Conservation (phyloP, 2,113 vertebrate genomes). For the Sus scrofa region T2T-Sscrofa CM000812.6:32471001-32471500, state of each 20-base stretch:
- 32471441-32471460: slow-evolving; percentile 27
- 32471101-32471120: neutral
- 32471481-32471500: slow-evolving; percentile 23
- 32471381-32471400: slow-evolving; percentile 42
- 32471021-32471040: neutral
- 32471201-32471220: slow-evolving; percentile 69
- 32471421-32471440: slow-evolving; percentile 36
- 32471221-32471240: slow-evolving; percentile 57
- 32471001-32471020: neutral
- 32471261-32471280: slow-evolving; percentile 60
- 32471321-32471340: slow-evolving; percentile 62
- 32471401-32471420: slow-evolving; percentile 27
- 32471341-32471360: slow-evolving; percentile 41
- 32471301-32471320: slow-evolving; percentile 61
- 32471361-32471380: slow-evolving; percentile 18
- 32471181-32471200: slow-evolving; percentile 55
- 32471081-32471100: slow-evolving; percentile 38
- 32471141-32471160: slow-evolving; percentile 15
- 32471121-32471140: neutral
- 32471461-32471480: slow-evolving; percentile 38
- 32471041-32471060: slow-evolving; percentile 12
- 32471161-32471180: slow-evolving; percentile 63
- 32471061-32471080: neutral
- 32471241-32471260: slow-evolving; percentile 58
- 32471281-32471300: slow-evolving; percentile 34